Percentiles rank a stretch among this genome's conserved stretches.
Conservation (phyloP, 2,888 invertebrate genomes). For the Nasonia oneida region DNA sequence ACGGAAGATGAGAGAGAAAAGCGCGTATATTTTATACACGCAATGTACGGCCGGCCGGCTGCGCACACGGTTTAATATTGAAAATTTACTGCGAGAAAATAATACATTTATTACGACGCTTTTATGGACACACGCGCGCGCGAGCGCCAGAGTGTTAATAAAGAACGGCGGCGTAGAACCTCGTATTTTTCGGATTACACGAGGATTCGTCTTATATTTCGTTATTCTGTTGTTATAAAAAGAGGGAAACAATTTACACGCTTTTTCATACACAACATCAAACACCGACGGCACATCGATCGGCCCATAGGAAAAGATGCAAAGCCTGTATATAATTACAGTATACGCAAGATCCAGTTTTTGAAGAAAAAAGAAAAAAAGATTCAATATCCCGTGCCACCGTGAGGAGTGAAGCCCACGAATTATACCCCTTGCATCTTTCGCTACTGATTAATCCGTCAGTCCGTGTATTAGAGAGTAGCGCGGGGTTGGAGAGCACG, state of each 20-base stretch:
- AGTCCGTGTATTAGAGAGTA: background rate
- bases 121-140: background rate
- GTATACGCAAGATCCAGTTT: background rate
- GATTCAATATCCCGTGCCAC: background rate
- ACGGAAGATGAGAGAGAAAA: background rate
- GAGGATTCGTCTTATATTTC: background rate
- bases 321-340: too few relatives aligned
- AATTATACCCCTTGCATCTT: background rate
- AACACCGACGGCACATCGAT: too few relatives aligned
- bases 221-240: background rate
- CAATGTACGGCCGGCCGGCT: too few relatives aligned
- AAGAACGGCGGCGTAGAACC: background rate
- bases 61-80: background rate
- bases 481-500: too few relatives aligned
- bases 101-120: slow-evolving; percentile 10
- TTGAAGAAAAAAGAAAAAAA: background rate
- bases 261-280: too few relatives aligned
- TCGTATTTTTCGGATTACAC: background rate
- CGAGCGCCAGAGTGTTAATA: background rate
- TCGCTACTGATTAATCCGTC: background rate
- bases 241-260: too few relatives aligned
- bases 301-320: too few relatives aligned
- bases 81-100: background rate
- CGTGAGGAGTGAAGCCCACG: background rate
- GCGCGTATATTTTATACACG: too few relatives aligned